Conservation (phyloP, 2,113 vertebrate genomes). For the Myxocyprinus asiaticus region DNA sequence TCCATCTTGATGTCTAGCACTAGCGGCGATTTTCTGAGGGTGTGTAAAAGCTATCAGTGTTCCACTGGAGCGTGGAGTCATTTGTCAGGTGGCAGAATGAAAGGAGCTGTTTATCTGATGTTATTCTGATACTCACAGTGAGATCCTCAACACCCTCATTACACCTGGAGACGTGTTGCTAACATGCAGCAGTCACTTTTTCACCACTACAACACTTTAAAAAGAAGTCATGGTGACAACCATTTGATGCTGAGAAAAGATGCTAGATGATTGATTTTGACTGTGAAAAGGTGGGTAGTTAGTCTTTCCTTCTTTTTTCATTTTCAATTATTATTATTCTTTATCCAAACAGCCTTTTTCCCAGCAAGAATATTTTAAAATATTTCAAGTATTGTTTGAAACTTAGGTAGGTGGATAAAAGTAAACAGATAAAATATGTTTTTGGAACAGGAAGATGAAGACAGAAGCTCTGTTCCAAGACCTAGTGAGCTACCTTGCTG, state of each 20-base stretch:
- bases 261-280: conserved; percentile 6
- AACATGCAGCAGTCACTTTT: conserved; percentile 31
- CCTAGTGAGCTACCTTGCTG: neutral
- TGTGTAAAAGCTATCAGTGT: conserved; percentile 52
- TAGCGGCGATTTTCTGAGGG: conserved; percentile 42
- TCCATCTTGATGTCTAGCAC: conserved; percentile 41
- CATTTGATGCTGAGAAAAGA: neutral
- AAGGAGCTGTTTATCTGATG: conserved; percentile 47
- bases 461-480: neutral
- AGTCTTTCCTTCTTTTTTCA: neutral
- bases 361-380: neutral
- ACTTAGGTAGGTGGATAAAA: neutral
- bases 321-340: too few species aligned
- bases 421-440: neutral
- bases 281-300: neutral
- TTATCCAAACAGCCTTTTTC: neutral
- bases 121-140: conserved; percentile 38
- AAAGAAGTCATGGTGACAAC: conserved; percentile 9
- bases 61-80: conserved; percentile 45
- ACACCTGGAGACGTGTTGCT: conserved; percentile 46
- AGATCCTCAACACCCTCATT: conserved; percentile 47
- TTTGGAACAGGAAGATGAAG: neutral
- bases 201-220: conserved; percentile 14
- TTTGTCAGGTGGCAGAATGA: conserved; percentile 50
- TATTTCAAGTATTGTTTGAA: neutral